Conservation (phyloP, 2,797 vertebrate genomes). For the Sebastes trivittatus region DNA sequence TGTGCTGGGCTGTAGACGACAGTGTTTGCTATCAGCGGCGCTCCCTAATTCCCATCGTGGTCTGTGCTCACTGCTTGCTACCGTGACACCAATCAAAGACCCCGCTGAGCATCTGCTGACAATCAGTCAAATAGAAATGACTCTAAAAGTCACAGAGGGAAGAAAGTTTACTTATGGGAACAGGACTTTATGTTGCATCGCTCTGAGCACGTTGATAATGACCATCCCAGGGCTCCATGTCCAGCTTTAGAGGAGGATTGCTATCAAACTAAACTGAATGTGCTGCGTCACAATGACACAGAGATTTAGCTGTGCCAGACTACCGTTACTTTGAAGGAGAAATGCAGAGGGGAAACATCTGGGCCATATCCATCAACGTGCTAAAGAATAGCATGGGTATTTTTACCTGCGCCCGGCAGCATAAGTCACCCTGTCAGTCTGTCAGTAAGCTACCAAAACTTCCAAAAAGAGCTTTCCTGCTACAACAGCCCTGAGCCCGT, state of each 20-base stretch:
- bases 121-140: constrained; percentile 7
- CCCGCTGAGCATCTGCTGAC: constrained; percentile 31
- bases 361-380: constrained; percentile 35
- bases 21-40: neutral
- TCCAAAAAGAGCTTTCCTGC: neutral
- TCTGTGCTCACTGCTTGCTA: constrained; percentile 5
- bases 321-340: constrained; percentile 5
- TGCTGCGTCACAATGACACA: neutral
- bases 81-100: constrained; percentile 42
- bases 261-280: neutral
- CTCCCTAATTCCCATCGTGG: constrained; percentile 21
- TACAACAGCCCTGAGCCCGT: neutral
- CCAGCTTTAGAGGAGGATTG: neutral
- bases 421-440: constrained; percentile 34
- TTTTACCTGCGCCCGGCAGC: constrained; percentile 20
- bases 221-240: neutral
- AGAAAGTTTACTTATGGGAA: neutral
- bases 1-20: neutral
- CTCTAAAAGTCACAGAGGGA: neutral
- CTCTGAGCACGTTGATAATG: neutral
- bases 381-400: constrained; percentile 18
- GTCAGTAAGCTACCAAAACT: neutral
- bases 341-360: constrained; percentile 2
- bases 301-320: neutral
- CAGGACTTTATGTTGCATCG: neutral